These are phyloP conservation scores for Rallus crepitans DNA, from an alignment of 2,797 vertebrate species.

Conservation along the genomic window DNA sequence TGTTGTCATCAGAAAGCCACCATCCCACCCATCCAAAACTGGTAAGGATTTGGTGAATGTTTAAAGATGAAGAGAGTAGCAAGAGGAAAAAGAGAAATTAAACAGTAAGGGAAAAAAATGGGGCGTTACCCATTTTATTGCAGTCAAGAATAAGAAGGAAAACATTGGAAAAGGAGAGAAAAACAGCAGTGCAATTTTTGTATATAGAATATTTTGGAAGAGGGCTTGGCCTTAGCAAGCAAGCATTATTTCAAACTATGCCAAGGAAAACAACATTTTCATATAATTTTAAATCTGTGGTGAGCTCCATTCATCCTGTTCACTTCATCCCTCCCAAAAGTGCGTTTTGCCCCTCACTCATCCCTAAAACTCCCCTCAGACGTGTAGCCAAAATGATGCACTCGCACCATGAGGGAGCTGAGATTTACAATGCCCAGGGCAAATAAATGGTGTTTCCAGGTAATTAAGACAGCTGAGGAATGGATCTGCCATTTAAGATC, in stretches of 20 bases:
- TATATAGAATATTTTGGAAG: conserved; percentile 23
- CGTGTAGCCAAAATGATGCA: rapidly evolving
- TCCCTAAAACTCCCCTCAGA: background rate
- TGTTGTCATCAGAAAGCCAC: background rate
- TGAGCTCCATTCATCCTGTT: background rate
- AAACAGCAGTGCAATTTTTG: conserved; percentile 17
- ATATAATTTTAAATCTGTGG: background rate
- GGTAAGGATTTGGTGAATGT: background rate
- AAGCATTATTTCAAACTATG: background rate
- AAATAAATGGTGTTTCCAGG: background rate
- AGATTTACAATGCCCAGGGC: conserved; percentile 17
- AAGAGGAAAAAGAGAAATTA: conserved; percentile 40
- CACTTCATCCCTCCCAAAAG: background rate
- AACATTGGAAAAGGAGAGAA: conserved; percentile 37
- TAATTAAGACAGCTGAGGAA: conserved; percentile 49
- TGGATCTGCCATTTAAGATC: conserved; percentile 57
- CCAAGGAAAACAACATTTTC: conserved; percentile 11
- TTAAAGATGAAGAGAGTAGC: background rate
- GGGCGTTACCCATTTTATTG: conserved; percentile 68
- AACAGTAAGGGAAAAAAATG: conserved; percentile 46
- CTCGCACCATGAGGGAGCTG: background rate
- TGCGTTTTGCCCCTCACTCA: background rate
- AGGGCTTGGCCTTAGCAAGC: conserved; percentile 2
- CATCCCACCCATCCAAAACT: background rate
- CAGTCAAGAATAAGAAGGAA: conserved; percentile 15